These are phyloP conservation scores for Myodes glareolus DNA, from an alignment of 2,113 vertebrate genomes.

Conservation along the genomic window DNA sequence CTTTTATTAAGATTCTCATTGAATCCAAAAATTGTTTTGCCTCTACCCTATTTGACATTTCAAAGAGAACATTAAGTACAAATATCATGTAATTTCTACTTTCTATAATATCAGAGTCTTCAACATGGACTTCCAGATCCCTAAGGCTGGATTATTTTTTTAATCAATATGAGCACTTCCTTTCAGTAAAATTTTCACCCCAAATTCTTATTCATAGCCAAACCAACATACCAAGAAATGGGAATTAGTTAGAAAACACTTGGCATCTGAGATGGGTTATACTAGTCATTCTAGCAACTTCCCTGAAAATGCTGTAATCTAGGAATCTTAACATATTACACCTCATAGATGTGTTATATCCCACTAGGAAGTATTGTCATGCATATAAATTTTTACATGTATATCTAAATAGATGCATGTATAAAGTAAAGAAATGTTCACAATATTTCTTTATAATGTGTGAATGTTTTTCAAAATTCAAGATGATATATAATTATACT, in stretches of 20 bases:
- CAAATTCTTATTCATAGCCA: not conserved
- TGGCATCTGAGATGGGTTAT: not conserved
- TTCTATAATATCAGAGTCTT: slow-evolving; percentile 62
- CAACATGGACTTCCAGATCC: not conserved
- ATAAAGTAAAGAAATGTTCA: slow-evolving; percentile 37
- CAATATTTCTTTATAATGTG: not conserved
- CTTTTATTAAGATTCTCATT: slow-evolving; percentile 81
- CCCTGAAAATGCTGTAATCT: slow-evolving; percentile 2
- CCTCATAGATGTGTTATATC: not conserved
- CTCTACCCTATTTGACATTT: slow-evolving; percentile 75
- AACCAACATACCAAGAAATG: not conserved
- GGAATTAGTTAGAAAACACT: not conserved
- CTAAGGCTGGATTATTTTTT: not conserved
- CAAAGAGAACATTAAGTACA: slow-evolving; percentile 78
- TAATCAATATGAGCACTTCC: not conserved
- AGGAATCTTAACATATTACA: not conserved
- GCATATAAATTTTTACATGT: not conserved
- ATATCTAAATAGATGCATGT: not conserved
- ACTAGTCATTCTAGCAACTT: not conserved
- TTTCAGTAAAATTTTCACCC: not conserved
- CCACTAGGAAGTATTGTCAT: not conserved
- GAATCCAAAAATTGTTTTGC: slow-evolving; percentile 81
- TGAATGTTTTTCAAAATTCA: slow-evolving; percentile 33
- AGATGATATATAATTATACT: slow-evolving; percentile 42
- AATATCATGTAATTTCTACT: slow-evolving; percentile 41